Evolutionary conservation across 2,797 vertebrate genomes (phyloP).

Genomic region (Anas capensis): DNA sequence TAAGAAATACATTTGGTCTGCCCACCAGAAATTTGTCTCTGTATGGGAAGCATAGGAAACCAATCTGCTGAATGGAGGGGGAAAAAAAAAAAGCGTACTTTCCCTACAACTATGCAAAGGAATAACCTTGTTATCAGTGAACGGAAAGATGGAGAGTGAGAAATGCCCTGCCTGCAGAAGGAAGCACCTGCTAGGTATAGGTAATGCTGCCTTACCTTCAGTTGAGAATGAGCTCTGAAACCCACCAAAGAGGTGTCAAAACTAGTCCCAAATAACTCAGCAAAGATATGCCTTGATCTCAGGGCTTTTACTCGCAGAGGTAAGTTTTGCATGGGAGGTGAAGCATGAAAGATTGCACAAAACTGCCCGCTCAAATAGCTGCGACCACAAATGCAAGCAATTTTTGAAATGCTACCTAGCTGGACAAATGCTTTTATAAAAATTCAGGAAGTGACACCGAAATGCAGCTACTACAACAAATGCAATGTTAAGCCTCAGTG

Average conservation of each 20-base stretch:
- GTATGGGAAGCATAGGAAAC: background rate
- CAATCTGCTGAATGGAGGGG: background rate
- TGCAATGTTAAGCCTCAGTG: background rate
- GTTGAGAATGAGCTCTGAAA: background rate
- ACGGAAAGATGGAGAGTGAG: background rate
- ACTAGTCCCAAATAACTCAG: background rate
- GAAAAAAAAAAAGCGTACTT: background rate
- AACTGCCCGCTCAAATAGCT: slow-evolving; percentile 47
- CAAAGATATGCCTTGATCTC: slow-evolving; percentile 23
- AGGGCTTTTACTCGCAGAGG: background rate
- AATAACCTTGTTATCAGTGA: background rate
- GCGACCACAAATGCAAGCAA: slow-evolving; percentile 60
- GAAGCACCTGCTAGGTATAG: background rate
- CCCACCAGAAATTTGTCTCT: background rate
- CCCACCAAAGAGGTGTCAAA: background rate
- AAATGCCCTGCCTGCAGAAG: background rate
- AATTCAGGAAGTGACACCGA: slow-evolving; percentile 24
- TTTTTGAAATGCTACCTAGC: slow-evolving; percentile 67
- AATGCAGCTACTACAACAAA: slow-evolving; percentile 1
- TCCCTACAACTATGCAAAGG: background rate
- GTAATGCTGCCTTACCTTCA: background rate
- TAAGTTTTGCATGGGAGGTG: slow-evolving; percentile 28
- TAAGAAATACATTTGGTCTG: background rate
- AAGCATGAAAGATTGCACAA: slow-evolving; percentile 16
- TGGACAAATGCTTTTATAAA: slow-evolving; percentile 56